A percentile compares a stretch with the other conserved stretches of the same genome.
Evolutionary conservation across 2,888 invertebrate genomes (phyloP).

Genomic region (Phorcus lineatus): DNA sequence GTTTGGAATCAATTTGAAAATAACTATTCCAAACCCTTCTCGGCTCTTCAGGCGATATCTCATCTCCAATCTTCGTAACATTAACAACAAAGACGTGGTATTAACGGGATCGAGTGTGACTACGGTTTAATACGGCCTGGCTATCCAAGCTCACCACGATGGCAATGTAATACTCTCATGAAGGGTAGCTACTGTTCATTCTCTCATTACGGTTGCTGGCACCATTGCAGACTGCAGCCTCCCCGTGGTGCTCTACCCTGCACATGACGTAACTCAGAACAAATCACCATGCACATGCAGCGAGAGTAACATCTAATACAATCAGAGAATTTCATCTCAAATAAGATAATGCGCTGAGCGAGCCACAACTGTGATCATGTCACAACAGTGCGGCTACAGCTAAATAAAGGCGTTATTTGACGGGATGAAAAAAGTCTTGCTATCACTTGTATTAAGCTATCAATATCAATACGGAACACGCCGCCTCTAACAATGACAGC

Average conservation of each 20-base stretch:
- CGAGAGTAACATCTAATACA: background rate
- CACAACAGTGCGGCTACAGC: background rate
- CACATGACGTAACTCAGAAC: background rate
- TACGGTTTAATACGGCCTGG: background rate
- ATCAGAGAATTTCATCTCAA: slow-evolving; percentile 3
- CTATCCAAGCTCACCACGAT: background rate
- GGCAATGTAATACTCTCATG: background rate
- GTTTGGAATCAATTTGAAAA: slow-evolving; percentile 6
- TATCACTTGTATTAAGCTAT: slow-evolving; percentile 25
- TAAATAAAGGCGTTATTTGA: slow-evolving; percentile 24
- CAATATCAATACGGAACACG: slow-evolving; percentile 26
- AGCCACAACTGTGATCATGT: slow-evolving; percentile 11
- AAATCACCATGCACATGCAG: slow-evolving; percentile 5
- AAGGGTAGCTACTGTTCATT: background rate
- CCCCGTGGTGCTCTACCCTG: background rate
- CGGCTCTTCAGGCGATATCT: background rate
- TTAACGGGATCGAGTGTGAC: background rate
- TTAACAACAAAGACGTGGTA: background rate
- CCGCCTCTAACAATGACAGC: slow-evolving; percentile 21
- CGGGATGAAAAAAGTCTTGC: slow-evolving; percentile 21
- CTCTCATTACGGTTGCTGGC: background rate
- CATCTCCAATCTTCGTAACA: background rate
- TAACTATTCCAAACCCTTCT: background rate
- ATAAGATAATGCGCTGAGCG: slow-evolving; percentile 14
- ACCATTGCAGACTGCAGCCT: background rate